These are phyloP conservation scores for Fragum whitleyi DNA, from an alignment of 2,888 invertebrate species.

Conservation along the genomic window DNA sequence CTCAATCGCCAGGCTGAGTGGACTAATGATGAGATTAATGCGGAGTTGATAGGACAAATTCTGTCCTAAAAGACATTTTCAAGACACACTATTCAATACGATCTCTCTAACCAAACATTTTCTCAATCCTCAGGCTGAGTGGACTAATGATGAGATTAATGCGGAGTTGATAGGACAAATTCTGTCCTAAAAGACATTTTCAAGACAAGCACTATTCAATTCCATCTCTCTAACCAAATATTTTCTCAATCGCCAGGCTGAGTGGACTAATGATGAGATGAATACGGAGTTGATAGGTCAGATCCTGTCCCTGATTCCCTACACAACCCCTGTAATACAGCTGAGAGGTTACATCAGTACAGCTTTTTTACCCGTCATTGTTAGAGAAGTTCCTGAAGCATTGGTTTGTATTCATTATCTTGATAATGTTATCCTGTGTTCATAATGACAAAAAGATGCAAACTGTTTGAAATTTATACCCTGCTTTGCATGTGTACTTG, in stretches of 20 bases:
- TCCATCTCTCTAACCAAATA: too few species aligned
- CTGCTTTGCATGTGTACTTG: too few species aligned
- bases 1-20: slow-evolving; percentile 65
- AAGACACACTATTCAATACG: too few species aligned
- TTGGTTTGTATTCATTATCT: slow-evolving; percentile 73
- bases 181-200: too few species aligned
- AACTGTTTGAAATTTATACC: too few species aligned
- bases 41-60: slow-evolving; percentile 67
- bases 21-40: slow-evolving; percentile 55
- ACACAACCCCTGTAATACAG: slow-evolving; percentile 62
- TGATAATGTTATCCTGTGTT: too few species aligned
- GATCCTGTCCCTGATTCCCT: slow-evolving; percentile 73
- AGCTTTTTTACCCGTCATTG: slow-evolving; percentile 76
- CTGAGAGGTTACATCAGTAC: slow-evolving; percentile 72
- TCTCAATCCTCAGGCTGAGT: slow-evolving; percentile 63
- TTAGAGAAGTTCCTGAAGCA: slow-evolving; percentile 70
- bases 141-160: slow-evolving; percentile 59
- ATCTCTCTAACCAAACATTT: too few species aligned
- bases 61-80: too few species aligned
- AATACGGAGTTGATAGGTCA: slow-evolving; percentile 66
- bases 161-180: slow-evolving; percentile 68
- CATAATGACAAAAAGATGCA: too few species aligned
- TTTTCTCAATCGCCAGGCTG: slow-evolving; percentile 54
- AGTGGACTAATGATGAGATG: slow-evolving; percentile 64
- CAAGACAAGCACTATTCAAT: too few species aligned